Conservation (phyloP, 2,113 vertebrate species). For the Silurus meridionalis region DNA sequence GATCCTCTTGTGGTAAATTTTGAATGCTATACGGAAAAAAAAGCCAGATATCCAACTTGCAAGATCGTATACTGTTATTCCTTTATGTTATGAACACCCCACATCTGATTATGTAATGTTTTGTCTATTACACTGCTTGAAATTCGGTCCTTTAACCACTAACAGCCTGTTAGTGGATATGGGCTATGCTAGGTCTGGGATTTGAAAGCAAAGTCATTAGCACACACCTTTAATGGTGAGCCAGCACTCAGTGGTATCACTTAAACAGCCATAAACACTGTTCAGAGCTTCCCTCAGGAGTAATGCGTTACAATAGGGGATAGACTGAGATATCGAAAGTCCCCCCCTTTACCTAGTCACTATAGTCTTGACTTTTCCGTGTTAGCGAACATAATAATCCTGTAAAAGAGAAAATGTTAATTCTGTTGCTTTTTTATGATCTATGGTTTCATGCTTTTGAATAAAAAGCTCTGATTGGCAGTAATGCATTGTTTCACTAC, state of each 20-base stretch:
- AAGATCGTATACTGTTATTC: not conserved
- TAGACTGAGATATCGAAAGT: not conserved
- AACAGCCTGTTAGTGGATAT: not conserved
- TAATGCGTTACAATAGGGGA: not conserved
- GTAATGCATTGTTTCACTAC: not conserved
- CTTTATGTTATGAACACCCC: not conserved
- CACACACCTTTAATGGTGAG: not conserved
- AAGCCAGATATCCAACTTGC: not conserved
- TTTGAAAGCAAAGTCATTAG: not conserved
- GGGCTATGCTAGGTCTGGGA: not conserved
- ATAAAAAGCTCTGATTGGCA: not conserved
- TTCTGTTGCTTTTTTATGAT: not conserved
- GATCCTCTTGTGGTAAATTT: not conserved
- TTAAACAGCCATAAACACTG: constrained; percentile 7
- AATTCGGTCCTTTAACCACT: not conserved
- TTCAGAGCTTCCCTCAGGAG: not conserved
- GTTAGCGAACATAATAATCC: not conserved
- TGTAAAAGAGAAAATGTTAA: not conserved
- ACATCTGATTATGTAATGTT: not conserved
- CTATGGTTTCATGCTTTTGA: not conserved
- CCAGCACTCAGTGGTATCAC: not conserved
- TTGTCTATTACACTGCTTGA: not conserved
- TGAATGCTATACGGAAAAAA: not conserved
- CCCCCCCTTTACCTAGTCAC: not conserved
- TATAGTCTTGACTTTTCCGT: not conserved